phyloP scores from a whole-genome alignment of 2,797 vertebrate species.

The Coranthus polyacanthus region DNA sequence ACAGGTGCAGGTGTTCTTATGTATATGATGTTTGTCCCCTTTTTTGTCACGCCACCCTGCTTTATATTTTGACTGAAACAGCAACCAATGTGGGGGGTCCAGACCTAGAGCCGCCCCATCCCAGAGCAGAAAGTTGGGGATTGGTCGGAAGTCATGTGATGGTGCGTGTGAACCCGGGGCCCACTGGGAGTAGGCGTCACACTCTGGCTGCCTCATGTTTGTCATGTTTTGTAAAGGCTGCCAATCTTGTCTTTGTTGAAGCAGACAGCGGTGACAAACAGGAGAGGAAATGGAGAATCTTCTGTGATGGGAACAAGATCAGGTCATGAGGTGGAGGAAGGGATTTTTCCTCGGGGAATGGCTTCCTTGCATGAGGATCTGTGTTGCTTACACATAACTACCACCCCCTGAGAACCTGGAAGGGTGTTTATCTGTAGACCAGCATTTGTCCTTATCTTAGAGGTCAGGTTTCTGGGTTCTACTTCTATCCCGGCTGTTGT shows the following conservation, averaged over 20 bases:
- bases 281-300: constrained; percentile 66
- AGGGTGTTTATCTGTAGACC: constrained; percentile 24
- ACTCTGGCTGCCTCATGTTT: constrained; percentile 60
- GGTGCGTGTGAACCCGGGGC: constrained; percentile 73
- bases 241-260: constrained; percentile 73
- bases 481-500: constrained; percentile 19
- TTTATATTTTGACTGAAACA: constrained; percentile 74
- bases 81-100: constrained; percentile 67
- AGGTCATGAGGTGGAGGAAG: constrained; percentile 58
- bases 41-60: constrained; percentile 68
- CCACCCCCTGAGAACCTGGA: constrained; percentile 20
- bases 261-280: constrained; percentile 68
- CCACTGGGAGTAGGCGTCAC: constrained; percentile 64
- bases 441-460: constrained; percentile 34
- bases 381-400: constrained; percentile 43
- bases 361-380: constrained; percentile 48
- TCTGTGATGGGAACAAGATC: constrained; percentile 64
- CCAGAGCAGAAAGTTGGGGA: constrained; percentile 27
- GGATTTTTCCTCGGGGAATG: constrained; percentile 47
- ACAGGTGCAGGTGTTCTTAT: constrained; percentile 71
- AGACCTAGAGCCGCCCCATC: constrained; percentile 27
- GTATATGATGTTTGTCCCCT: constrained; percentile 53
- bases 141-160: constrained; percentile 47
- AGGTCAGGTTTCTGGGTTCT: constrained; percentile 45
- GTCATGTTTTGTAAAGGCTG: constrained; percentile 76